Evolutionary conservation across 2,797 vertebrate genomes (phyloP), one percentile per base, ranked within the genome.

Genomic region (Crenichthys baileyi): DNA sequence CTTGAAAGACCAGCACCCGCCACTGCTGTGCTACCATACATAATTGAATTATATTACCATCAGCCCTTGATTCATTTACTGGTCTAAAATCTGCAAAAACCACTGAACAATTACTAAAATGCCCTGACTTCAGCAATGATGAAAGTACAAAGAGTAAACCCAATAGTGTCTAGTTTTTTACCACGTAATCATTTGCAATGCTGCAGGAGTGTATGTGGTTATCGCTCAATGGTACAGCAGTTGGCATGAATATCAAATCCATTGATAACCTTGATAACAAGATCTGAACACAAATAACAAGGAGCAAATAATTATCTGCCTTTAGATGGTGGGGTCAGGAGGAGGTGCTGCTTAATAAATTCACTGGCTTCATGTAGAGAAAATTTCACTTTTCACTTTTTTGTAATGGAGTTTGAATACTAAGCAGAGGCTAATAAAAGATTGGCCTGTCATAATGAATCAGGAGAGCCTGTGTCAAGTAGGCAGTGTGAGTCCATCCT

Each of bases 361-460:
- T 94, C 92, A 89, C 88, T 92, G 91, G 91, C 91, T 95, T 95
- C 95, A 92, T 89, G 87, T 84, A 93, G 93, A 89, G 89, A 95
- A 95, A 94, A 93, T 92, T 92, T 91, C 85, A 88, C 91, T 93
- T 95, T 93, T 89, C 86, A 88, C 91, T 92, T 90, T 90, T 83
- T 82, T 82, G 79, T 93, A 92, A 94, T 95, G 91, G 91, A 94
- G 91, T 95, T 95, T 95, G 94, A 95, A 95, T 91, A 95, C 84
- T 92, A 94, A 92, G 89, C 89, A 89, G 87, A 79, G 93, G 93
- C 95, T 96, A 95, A 96, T 96, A 96, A 96, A 96, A 96, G 94
- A 95, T 95, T 95, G 94, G 87, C 90, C 95, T 95, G 95, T 95
- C 95, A 94, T 94, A 95, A 96, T 96, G 94, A 96, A 96, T 96